Evolutionary conservation across 2,888 invertebrate species (phyloP).

Genomic region (Boloria selene): DNA sequence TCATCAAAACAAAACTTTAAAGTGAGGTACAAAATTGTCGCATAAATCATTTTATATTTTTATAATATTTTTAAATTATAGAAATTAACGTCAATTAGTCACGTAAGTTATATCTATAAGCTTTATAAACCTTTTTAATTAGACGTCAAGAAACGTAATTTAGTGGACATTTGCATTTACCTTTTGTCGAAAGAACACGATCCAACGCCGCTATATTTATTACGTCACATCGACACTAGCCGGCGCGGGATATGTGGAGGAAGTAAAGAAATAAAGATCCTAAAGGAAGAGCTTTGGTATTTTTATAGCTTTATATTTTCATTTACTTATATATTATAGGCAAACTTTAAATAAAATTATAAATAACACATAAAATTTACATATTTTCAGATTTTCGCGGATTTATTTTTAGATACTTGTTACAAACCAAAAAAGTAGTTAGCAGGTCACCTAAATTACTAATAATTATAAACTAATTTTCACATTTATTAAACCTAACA

Average conservation of each 20-base stretch:
- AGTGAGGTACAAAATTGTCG: constrained; percentile 8
- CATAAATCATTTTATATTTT: constrained; percentile 8
- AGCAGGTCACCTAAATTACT: too few species aligned
- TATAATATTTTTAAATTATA: neutral
- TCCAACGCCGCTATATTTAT: constrained; percentile 47
- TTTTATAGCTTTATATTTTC: too few species aligned
- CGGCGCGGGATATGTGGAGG: constrained; percentile 45
- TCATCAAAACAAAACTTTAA: constrained; percentile 12
- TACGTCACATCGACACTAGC: constrained; percentile 49
- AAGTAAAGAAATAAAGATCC: neutral
- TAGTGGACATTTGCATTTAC: constrained; percentile 43
- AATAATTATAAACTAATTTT: too few species aligned
- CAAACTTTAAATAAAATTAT: too few species aligned
- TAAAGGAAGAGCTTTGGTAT: too few species aligned
- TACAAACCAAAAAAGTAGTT: too few species aligned
- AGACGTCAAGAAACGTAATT: constrained; percentile 39
- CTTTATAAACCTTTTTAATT: constrained; percentile 37
- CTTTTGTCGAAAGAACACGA: constrained; percentile 37
- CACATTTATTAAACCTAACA: too few species aligned
- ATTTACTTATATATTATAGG: too few species aligned
- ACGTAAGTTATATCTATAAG: constrained; percentile 3
- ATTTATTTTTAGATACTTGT: too few species aligned
- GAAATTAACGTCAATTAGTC: constrained; percentile 31
- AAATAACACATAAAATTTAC: too few species aligned
- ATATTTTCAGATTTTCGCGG: too few species aligned